phyloP scores from a whole-genome alignment of 2,888 invertebrate species.

The Hirtodrosophila confusa region DNA sequence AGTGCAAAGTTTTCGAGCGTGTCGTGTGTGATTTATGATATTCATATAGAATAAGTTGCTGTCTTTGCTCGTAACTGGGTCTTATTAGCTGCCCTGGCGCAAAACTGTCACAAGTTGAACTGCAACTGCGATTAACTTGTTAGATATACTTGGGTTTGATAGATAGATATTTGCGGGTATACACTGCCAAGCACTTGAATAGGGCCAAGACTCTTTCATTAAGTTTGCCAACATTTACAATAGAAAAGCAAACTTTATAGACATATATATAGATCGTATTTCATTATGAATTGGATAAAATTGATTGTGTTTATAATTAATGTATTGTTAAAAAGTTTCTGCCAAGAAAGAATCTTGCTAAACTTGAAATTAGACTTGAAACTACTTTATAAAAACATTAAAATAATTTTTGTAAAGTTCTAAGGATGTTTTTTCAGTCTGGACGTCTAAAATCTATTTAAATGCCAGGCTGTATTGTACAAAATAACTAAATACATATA shows the following conservation, averaged over 20 bases:
- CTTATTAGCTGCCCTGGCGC: conserved; percentile 62
- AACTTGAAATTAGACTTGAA: too few relatives aligned
- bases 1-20: conserved; percentile 45
- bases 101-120: conserved; percentile 66
- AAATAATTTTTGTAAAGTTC: too few relatives aligned
- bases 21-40: conserved; percentile 70
- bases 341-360: too few relatives aligned
- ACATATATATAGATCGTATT: too few relatives aligned
- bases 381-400: too few relatives aligned
- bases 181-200: conserved; percentile 20
- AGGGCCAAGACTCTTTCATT: background rate
- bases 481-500: conserved; percentile 17
- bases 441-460: conserved; percentile 13
- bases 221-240: too few relatives aligned
- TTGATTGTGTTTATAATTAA: too few relatives aligned
- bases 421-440: background rate
- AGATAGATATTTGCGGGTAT: background rate
- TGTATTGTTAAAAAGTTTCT: too few relatives aligned
- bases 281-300: too few relatives aligned
- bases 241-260: too few relatives aligned
- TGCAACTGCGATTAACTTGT: conserved; percentile 67
- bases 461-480: conserved; percentile 13
- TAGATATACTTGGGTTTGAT: conserved; percentile 42
- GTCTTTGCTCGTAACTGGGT: conserved; percentile 26
- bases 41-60: conserved; percentile 36